Evolutionary conservation across 2,797 vertebrate genomes (phyloP).

Genomic region (Lemur catta): DNA sequence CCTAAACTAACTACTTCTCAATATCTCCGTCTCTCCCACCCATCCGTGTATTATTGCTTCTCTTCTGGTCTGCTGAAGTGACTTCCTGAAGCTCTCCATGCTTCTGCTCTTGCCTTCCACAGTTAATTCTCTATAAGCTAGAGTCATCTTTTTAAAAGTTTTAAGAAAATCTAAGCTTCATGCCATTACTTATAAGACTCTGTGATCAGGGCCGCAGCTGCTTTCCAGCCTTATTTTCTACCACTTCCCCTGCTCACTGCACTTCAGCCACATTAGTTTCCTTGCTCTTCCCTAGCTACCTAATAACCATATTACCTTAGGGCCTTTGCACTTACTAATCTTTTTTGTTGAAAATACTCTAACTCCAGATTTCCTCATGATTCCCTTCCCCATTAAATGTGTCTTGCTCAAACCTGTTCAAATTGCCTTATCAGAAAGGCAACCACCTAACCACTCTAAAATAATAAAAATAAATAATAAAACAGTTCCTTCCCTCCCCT

Average conservation of each 20-base stretch:
- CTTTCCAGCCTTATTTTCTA: neutral
- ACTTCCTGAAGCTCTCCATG: neutral
- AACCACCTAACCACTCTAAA: neutral
- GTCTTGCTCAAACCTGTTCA: neutral
- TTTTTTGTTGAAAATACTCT: neutral
- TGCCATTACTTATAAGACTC: neutral
- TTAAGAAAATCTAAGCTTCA: neutral
- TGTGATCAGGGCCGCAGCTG: neutral
- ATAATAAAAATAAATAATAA: neutral
- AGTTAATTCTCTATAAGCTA: neutral
- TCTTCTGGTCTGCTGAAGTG: neutral
- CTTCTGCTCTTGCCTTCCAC: neutral
- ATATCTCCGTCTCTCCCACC: neutral
- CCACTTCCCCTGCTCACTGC: neutral
- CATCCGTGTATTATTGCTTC: neutral
- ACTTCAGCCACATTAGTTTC: neutral
- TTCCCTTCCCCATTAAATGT: neutral
- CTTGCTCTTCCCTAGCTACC: neutral
- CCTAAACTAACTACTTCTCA: neutral
- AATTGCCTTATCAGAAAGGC: neutral
- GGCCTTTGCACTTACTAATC: neutral
- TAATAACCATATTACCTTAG: neutral
- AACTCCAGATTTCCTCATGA: neutral
- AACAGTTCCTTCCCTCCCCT: neutral
- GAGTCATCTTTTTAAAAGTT: neutral